Percentiles rank a stretch among this genome's conserved stretches.
phyloP scores from a whole-genome alignment of 1,140 invertebrate species.

The Eupeodes corollae region DNA sequence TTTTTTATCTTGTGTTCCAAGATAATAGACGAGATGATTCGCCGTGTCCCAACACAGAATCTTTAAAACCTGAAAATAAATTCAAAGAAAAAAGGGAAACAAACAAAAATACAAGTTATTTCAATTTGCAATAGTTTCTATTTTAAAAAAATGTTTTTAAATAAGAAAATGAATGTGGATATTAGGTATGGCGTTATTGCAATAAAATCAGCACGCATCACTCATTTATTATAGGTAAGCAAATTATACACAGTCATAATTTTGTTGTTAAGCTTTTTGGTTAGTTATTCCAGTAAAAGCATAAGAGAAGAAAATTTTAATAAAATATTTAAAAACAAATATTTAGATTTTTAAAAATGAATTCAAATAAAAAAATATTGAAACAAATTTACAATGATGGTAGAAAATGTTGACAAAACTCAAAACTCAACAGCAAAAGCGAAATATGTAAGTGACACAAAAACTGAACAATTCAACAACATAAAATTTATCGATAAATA shows the following conservation, averaged over 20 bases:
- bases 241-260: no score
- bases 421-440: no score
- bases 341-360: not conserved
- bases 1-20: constrained; percentile 64
- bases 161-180: not conserved
- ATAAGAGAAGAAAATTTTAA: not conserved
- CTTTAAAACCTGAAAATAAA: constrained; percentile 43
- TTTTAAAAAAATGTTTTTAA: no score
- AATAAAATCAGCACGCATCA: not conserved
- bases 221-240: no score
- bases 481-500: no score
- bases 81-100: not conserved
- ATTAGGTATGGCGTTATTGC: no score
- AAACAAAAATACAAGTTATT: not conserved
- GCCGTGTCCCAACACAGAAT: constrained; percentile 79
- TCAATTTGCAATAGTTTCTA: no score
- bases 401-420: not conserved
- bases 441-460: no score
- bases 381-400: not conserved
- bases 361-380: not conserved
- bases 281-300: no score
- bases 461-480: no score
- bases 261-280: no score
- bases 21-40: constrained; percentile 73
- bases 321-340: not conserved